Percentiles rank a stretch among this genome's conserved stretches.
Conservation (phyloP, 1,140 invertebrate species). For the Panagrolaimus sp. region DNA sequence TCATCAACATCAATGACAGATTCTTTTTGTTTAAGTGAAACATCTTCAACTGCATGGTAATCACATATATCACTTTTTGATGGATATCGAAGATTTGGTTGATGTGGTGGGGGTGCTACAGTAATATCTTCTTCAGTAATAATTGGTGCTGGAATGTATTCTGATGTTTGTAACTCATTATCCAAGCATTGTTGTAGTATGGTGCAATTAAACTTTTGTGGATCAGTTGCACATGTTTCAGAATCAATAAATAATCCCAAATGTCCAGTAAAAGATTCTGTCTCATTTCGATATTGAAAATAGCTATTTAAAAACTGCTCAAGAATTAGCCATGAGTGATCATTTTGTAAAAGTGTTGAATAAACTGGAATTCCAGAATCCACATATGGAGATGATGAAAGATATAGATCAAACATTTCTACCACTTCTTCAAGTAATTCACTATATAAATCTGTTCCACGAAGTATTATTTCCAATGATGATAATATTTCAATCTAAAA, state of each 20-base stretch:
- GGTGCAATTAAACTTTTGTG: not conserved
- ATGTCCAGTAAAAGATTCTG: not conserved
- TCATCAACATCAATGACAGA: not conserved
- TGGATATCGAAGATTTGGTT: not conserved
- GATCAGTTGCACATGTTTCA: not conserved
- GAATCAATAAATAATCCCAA: constrained; percentile 1
- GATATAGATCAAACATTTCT: not conserved
- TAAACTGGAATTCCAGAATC: not conserved
- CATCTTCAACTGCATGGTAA: not conserved
- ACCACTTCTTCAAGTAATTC: not conserved
- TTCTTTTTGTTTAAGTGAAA: not conserved
- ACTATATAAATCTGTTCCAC: too few relatives aligned
- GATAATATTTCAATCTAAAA: too few relatives aligned
- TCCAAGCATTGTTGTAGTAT: not conserved
- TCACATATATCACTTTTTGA: not conserved
- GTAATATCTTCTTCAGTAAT: not conserved
- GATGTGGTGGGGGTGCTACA: not conserved
- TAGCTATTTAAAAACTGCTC: not conserved
- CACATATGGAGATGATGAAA: not conserved
- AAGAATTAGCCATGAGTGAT: not conserved
- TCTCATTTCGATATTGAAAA: not conserved
- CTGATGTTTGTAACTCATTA: too few relatives aligned
- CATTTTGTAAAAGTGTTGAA: not conserved
- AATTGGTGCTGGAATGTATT: too few relatives aligned
- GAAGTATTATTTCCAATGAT: too few relatives aligned